Base-by-base conservation (phyloP, 2,113 vertebrate genomes). In the Elephas maximus region DNA sequence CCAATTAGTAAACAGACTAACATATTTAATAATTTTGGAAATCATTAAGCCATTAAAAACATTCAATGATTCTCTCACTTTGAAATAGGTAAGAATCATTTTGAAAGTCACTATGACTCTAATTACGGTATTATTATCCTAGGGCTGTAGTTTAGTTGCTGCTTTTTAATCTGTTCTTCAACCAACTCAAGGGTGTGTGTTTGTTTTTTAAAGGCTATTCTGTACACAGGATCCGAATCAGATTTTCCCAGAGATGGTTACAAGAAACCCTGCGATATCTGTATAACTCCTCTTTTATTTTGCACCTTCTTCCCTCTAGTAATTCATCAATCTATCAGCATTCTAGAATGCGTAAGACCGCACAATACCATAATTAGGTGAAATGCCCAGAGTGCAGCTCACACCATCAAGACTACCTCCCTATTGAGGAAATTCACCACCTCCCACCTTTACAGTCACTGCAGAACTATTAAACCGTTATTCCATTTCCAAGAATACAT, bases 401-500 rank as follows among this genome's bases (percentile, higher is more conserved):
- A 74, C 2, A 20, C 45, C 45, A 71, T 18, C 28, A 21, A 74
- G 84, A 44, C 63, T 12, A 33, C 2, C 23, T 83, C 23, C 45
- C 91, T 60, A 33, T n/a, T 14, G 24, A 44, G 2, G 62, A 33
- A 63, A 74, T 33, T 41, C 26, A 26, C 45, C 67, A 45, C 10
- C 51, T 73, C 33, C 62, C 28, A 51, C 41, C 76, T 45, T 10
- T 24, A 57, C 2, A 9, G 85, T 12, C 48, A 23, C 74, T 4
- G 28, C 1, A 33, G 53, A 78, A 14, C 73, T 79, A 33, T 37
- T 8, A 26, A n/a, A 18, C 48, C 73, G 33, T 3, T 33, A 48
- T 1, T n/a, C 21, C 67, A 17, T 5, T 20, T 6, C 77, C 67
- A 48, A 41, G 45, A 77, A n/a, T 82, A 90, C 99, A 98, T 99